Base-by-base conservation (phyloP, 2,888 invertebrate species). In the Punctoribates punctum region DNA sequence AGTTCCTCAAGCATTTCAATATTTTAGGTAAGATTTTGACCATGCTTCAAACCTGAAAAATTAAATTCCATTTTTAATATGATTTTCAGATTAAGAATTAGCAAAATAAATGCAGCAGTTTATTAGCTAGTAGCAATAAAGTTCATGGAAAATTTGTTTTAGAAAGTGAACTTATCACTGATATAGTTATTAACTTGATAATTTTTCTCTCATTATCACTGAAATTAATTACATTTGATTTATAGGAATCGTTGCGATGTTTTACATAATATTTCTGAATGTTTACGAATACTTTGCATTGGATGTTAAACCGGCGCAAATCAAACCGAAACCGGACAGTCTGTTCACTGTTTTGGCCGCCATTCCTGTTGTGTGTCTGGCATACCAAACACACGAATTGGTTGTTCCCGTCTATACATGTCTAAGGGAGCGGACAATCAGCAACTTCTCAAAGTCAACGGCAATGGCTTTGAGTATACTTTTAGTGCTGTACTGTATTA, bases 321-420 rank as follows among this genome's bases (percentile, higher is more conserved):
- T 74, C 6, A 60, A 65, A n/a, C 38, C 74, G 6, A 75, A 74
- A 2, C 79, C 80, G 1, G 75, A 77, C 62, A 74, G 74, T n/a
- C 17, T 75, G 11, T 51, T 77, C 8, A 75, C 20, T 13, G 76
- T 80, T 70, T 77, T 80, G 38, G 77, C 78, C 8, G 86, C 88
- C 34, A 84, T 89, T 17, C 88, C 89, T 27, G 86, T 87, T 11
- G 86, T 88, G 75, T 88, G 88, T 80, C 88, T 89, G 81, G 87
- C 87, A 6, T 88, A 88, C 82, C 88, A 88, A 87, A 87, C 87
- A 80, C 88, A 88, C 81, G 87, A 88, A 80, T 87, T 87, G 65
- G 85, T 87, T 9, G 86, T 89, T 77, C 88, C 89, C 3, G 88
- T 88, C 34, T 88, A 88, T 80, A 85, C 87, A 27, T 88, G 88